Evolutionary conservation across 2,888 invertebrate species (phyloP), one percentile per base, ranked within the genome.

Genomic region (Drosophila yooni): DNA sequence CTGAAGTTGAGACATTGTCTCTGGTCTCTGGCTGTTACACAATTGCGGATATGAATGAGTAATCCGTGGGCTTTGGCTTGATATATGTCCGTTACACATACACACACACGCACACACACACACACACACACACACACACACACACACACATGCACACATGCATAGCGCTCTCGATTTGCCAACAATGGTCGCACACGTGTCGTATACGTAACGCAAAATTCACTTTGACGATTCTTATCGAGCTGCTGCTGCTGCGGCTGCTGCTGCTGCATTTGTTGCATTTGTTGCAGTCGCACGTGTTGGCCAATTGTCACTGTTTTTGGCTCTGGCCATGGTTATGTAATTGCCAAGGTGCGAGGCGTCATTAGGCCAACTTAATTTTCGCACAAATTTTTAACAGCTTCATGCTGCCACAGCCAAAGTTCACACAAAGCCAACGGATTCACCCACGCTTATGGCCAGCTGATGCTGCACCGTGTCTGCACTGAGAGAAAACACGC

Each of bases 21-120:
- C 53, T 63, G 15, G 15, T 36, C 40, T 34, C n/a, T 59, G 58
- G 53, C 66, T 80, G 81, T 88, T 88, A 79, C 89, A 89, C 88
- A 89, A 88, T 85, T 88, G 85, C 89, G 87, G 87, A 89, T 88
- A 83, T 88, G 87, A 89, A 88, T 88, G 87, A 88, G 88, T 88
- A 89, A 88, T 88, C 88, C 87, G 89, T 88, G 89, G 87, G 89
- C 85, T 80, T 88, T 83, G 83, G 89, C 82, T 79, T 89, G 89
- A 89, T 87, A 85, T 87, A 89, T 81, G 82, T 82, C 84, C 84
- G 88, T 81, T 82, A 73, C 60, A 74, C 76, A 71, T 66, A 51
- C 29, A 63, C 38, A 67, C 43, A 69, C 27, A 57, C 51, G 31
- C 10, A 2, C n/a, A 3, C 34, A 36, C 40, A 68, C 25, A 50